Conservation (phyloP, 2,797 vertebrate genomes). For the Ctenochaetus hawaiiensis region DNA sequence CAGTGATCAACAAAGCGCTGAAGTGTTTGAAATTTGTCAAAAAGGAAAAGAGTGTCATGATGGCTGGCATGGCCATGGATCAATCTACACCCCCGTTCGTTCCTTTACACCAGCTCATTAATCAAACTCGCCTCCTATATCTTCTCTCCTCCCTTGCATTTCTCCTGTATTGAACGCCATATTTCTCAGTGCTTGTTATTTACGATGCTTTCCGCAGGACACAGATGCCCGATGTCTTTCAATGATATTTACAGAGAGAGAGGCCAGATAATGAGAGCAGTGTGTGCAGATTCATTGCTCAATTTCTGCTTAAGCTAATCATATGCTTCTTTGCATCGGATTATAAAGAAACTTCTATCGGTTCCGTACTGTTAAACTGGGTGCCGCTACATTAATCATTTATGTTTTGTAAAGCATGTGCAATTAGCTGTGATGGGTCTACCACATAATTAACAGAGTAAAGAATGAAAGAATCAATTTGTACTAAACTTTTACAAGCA, state of each 20-base stretch:
- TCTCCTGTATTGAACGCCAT: slow-evolving; percentile 57
- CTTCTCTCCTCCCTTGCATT: slow-evolving; percentile 44
- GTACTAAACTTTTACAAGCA: slow-evolving; percentile 20
- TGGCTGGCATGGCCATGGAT: slow-evolving; percentile 30
- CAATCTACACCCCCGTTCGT: slow-evolving; percentile 16
- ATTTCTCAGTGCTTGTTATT: slow-evolving; percentile 58
- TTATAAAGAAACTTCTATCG: background rate
- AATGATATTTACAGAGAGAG: slow-evolving; percentile 62
- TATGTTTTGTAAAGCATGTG: background rate
- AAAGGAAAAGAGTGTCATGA: slow-evolving; percentile 5
- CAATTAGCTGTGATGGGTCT: slow-evolving; percentile 22
- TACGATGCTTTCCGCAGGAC: slow-evolving; percentile 56
- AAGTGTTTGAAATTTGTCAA: slow-evolving; percentile 16
- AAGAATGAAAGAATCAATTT: slow-evolving; percentile 5
- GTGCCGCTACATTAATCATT: slow-evolving; percentile 9
- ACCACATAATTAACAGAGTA: slow-evolving; percentile 1
- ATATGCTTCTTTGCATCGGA: slow-evolving; percentile 23
- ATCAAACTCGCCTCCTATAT: slow-evolving; percentile 62
- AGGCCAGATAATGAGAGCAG: slow-evolving; percentile 24
- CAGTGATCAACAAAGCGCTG: slow-evolving; percentile 3
- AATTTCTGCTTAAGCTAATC: slow-evolving; percentile 5
- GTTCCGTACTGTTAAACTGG: background rate
- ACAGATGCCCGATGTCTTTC: slow-evolving; percentile 56
- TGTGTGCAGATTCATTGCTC: background rate
- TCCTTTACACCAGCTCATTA: slow-evolving; percentile 52